These are phyloP conservation scores for Coenobita brevimanus DNA, from an alignment of 1,140 invertebrate species.

Conservation along the genomic window DNA sequence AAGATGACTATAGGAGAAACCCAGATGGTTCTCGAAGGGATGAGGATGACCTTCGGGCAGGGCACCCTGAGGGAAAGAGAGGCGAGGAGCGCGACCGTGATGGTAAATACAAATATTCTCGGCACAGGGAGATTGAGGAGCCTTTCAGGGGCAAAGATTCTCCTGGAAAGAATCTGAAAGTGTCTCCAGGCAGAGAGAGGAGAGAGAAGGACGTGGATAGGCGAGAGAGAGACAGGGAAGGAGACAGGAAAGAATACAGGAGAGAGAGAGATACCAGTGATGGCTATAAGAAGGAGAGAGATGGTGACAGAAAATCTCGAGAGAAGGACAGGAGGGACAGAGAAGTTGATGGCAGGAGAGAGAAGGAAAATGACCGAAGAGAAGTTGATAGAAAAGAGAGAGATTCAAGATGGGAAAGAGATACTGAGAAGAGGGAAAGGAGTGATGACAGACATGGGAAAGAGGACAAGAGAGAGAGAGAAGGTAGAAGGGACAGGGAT, in stretches of 20 bases:
- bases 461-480: slow-evolving; percentile 22
- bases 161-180: slow-evolving; percentile 30
- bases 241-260: slow-evolving; percentile 25
- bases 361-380: slow-evolving; percentile 31
- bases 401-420: not conserved
- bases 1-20: slow-evolving; percentile 13
- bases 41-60: slow-evolving; percentile 9
- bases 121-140: slow-evolving; percentile 33
- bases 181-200: slow-evolving; percentile 30
- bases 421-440: not conserved
- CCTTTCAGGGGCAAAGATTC: slow-evolving; percentile 32
- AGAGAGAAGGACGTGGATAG: slow-evolving; percentile 47
- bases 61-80: slow-evolving; percentile 39
- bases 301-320: slow-evolving; percentile 33
- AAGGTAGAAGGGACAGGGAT: slow-evolving; percentile 71
- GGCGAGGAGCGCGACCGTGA: slow-evolving; percentile 35
- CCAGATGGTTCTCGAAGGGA: slow-evolving; percentile 17
- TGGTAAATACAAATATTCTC: slow-evolving; percentile 24
- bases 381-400: slow-evolving; percentile 21
- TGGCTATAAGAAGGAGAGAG: slow-evolving; percentile 25
- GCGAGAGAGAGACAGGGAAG: slow-evolving; percentile 36
- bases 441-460: slow-evolving; percentile 33
- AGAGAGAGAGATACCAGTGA: slow-evolving; percentile 72
- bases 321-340: slow-evolving; percentile 36
- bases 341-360: slow-evolving; percentile 69